Base-by-base conservation (phyloP, 2,113 vertebrate species). In the Proterorhinus semilunaris region DNA sequence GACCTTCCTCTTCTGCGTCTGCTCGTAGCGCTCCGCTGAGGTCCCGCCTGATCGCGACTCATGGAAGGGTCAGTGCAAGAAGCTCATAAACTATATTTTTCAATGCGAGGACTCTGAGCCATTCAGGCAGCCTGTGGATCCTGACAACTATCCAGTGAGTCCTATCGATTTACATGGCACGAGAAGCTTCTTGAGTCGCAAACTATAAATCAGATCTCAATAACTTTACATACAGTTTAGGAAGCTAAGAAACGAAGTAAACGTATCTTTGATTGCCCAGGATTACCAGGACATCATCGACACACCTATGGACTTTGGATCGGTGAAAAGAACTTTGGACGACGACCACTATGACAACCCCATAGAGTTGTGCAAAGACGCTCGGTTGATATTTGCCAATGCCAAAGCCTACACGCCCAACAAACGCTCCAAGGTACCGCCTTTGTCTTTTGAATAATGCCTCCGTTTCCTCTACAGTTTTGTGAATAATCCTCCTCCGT, bases 391-490 rank as follows among this genome's bases (percentile, higher is more conserved):
- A 92, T 99, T 99, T 85, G 94, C 93, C 62, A 99, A 99, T 72
- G 96, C 97, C 68, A 99, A 95, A 93, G 94, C 94, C 43, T 99
- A 98, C 82, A 98, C 97, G 16, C 97, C 97, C 72, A 99, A 96
- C 89, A 99, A 99, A 85, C 95, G 94, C 62, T 99, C 96, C 64
- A 96, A 98, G 96, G 98, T 97, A 92, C 62, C 36, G 43, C 0
- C 7, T 0, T 53, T 4, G 10, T 2, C 27, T 3, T 36, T 36
- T 36, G 4, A 36, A 36, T 36, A 36, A 36, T 36, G 27, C 27
- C 27, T 36, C 27, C 27, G 27, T 36, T 36, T 36, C 27, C 27
- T 36, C 27, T 36, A 36, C 27, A 36, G 27, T 36, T 36, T 36
- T 54, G 1, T 21, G 1, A 42, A 57, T 8, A 1, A 44, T n/a